Base-by-base conservation (phyloP, 2,888 invertebrate species). In the Megaustenia siamemsis region DNA sequence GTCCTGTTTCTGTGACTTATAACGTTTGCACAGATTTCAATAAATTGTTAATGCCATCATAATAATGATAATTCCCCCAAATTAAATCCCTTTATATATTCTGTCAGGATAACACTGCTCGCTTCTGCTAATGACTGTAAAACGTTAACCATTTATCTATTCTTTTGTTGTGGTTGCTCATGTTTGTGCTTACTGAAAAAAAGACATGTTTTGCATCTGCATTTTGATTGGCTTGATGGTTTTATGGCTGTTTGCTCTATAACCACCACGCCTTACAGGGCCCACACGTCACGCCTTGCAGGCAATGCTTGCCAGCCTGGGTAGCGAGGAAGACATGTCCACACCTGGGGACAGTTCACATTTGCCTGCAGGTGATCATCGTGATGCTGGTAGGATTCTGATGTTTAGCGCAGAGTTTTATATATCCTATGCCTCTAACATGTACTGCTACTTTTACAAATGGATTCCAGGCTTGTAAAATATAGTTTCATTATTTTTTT, bases 221-320 rank as follows among this genome's bases (percentile, higher is more conserved):
- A 18, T 73, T 49, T 15, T 15, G 5, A 24, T 60, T 5, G 24
- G 60, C 5, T 24, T 68, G 21, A 12, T 68, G 5, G 5, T 32
- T 66, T 38, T 49, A 79, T 79, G 15, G 66, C 79, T 69, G 43
- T 79, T 79, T 84, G 63, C 71, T 79, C 35, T 84, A 63, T 79
- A 71, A 56, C 66, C 32, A 35, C 79, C 40, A 18, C 40, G 68
- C 77, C 60, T 84, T 82, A 80, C 91, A 94, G 94, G 94, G 89
- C 94, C 94, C 38, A 94, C 94, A 87, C 89, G 94, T 88, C 92
- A 94, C 53, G 90, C 93, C 24, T 91, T 94, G 79, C 94, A 94
- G 89, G 93, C 94, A 83, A 94, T 94, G 94, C 90, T 94, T 89
- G 94, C 93, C 86, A 94, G 93, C 88, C 90, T 94, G 87, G 93